Percentiles rank a stretch among this genome's conserved stretches.
These are phyloP conservation scores for Drosophila yooni DNA, from an alignment of 2,888 invertebrate genomes.

Conservation along the genomic window DNA sequence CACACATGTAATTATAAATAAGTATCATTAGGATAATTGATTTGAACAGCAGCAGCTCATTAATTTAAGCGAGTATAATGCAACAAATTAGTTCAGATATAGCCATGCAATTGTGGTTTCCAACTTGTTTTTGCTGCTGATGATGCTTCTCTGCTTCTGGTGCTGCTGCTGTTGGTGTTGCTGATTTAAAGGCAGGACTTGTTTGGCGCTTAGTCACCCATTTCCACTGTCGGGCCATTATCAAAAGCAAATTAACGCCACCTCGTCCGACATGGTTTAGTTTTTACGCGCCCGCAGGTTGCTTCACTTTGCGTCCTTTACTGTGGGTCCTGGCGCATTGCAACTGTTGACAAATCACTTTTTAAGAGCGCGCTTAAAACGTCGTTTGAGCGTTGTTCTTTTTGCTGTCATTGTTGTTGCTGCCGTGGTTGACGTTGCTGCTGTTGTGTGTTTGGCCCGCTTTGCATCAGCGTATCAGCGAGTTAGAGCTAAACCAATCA, in stretches of 20 bases:
- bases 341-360: conserved; percentile 80
- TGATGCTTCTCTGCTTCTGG: conserved; percentile 7
- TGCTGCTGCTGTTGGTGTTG: conserved; percentile 3
- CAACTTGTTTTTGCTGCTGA: neutral
- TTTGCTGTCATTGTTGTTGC: conserved; percentile 22
- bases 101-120: conserved; percentile 2
- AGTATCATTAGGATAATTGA: neutral
- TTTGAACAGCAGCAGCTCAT: neutral
- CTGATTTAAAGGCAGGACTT: conserved; percentile 34
- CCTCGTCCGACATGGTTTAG: conserved; percentile 52
- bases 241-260: conserved; percentile 77
- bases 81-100: neutral
- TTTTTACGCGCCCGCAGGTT: conserved; percentile 49
- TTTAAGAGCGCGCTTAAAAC: conserved; percentile 79
- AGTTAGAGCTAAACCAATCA: conserved; percentile 72
- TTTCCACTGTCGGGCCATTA: conserved; percentile 65
- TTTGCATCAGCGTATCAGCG: conserved; percentile 46
- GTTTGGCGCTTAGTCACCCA: conserved; percentile 49
- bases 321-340: conserved; percentile 55
- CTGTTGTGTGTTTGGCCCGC: conserved; percentile 30
- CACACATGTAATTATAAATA: neutral
- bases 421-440: neutral
- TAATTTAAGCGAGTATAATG: neutral
- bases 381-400: conserved; percentile 67
- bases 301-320: neutral